phyloP scores from a whole-genome alignment of 2,797 vertebrate species.

The Notolepis coatsorum region DNA sequence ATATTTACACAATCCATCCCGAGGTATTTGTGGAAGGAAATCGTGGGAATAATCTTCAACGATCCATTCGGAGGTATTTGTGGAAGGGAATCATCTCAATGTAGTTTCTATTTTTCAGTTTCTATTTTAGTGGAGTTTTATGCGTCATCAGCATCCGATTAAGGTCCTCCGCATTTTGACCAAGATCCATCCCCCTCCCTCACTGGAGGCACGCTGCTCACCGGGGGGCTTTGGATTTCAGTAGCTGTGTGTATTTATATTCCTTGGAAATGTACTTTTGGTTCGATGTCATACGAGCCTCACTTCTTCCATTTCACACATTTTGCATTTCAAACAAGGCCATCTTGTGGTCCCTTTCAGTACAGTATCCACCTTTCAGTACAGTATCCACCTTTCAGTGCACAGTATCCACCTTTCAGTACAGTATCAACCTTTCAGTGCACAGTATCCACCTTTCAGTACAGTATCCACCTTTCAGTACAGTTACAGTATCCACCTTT shows the following conservation, averaged over 20 bases:
- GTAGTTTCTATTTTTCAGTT: conserved; percentile 8
- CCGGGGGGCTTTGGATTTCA: conserved; percentile 40
- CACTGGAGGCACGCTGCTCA: background rate
- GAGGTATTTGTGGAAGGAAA: background rate
- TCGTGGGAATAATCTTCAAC: no score
- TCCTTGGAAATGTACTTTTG: conserved; percentile 40
- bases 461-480: no score
- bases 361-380: no score
- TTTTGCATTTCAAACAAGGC: conserved; percentile 24
- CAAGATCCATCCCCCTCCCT: conserved; percentile 8
- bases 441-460: no score
- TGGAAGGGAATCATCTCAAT: background rate
- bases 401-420: no score
- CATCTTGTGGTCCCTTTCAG: conserved; percentile 4
- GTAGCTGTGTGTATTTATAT: conserved; percentile 46
- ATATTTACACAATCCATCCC: conserved; percentile 6
- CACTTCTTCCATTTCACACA: conserved; percentile 30
- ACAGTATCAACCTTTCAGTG: no score
- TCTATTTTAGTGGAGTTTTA: conserved; percentile 16
- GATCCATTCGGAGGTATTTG: background rate
- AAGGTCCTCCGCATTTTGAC: conserved; percentile 9
- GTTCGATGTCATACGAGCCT: conserved; percentile 34
- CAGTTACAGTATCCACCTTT: no score
- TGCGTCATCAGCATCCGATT: background rate
- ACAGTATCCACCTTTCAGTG: no score